A percentile compares a stretch with the other conserved stretches of the same genome.
Conservation (phyloP, 2,113 vertebrate species). For the Chrysochloris asiatica region DNA sequence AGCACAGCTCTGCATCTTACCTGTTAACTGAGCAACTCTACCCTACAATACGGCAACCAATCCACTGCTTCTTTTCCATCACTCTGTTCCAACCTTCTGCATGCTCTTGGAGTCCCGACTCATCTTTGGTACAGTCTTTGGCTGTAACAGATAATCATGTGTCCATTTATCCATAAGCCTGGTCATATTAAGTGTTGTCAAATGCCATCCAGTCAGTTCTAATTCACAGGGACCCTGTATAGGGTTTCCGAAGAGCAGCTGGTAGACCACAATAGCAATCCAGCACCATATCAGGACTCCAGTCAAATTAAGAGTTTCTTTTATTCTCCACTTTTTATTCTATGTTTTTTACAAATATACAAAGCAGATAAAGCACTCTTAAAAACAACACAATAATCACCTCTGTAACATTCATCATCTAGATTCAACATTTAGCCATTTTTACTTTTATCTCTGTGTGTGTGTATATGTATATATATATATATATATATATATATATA, state of each 20-base stretch:
- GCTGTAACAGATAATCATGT: not conserved
- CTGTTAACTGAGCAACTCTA: not conserved
- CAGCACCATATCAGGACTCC: too few species aligned
- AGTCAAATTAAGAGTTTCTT: slow-evolving; percentile 27
- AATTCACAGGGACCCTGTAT: too few species aligned
- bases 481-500: too few species aligned
- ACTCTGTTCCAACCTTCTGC: not conserved
- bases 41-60: not conserved
- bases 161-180: slow-evolving; percentile 20
- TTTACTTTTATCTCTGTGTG: not conserved
- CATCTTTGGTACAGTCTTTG: slow-evolving; percentile 35
- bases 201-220: too few species aligned
- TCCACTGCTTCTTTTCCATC: not conserved
- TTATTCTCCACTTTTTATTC: slow-evolving; percentile 16
- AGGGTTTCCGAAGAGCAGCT: too few species aligned
- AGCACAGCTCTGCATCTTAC: not conserved
- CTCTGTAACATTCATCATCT: slow-evolving; percentile 38
- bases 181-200: not conserved
- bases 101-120: not conserved
- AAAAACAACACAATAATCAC: slow-evolving; percentile 1
- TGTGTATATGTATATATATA: not conserved
- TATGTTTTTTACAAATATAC: slow-evolving; percentile 35
- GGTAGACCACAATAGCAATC: too few species aligned
- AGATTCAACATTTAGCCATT: slow-evolving; percentile 27
- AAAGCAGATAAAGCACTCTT: not conserved